A percentile compares a stretch with the other conserved stretches of the same genome.
phyloP scores from a whole-genome alignment of 2,797 vertebrate species.

The Bradypus variegatus region DNA sequence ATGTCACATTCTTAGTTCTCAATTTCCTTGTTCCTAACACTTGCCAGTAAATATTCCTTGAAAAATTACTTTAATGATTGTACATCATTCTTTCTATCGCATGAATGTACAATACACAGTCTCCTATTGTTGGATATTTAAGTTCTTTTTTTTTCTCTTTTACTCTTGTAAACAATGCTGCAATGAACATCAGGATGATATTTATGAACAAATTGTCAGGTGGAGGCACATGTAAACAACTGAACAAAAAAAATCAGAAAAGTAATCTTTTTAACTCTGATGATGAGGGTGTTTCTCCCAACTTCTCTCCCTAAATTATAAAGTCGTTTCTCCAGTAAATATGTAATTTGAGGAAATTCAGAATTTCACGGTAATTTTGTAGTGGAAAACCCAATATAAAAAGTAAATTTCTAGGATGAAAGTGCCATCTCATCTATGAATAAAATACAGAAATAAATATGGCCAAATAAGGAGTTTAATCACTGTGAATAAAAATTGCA shows the following conservation, averaged over 20 bases:
- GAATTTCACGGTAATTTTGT: not conserved
- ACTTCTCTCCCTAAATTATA: not conserved
- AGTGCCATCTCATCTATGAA: not conserved
- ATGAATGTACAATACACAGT: not conserved
- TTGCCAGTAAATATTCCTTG: not conserved
- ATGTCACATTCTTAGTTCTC: no score
- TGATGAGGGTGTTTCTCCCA: not conserved
- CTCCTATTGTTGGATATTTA: not conserved
- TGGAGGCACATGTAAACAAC: not conserved
- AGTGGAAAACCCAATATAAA: not conserved
- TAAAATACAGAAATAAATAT: not conserved
- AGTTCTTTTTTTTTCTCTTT: not conserved
- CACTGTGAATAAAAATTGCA: not conserved
- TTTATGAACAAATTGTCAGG: not conserved
- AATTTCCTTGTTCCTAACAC: no score
- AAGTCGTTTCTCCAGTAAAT: not conserved
- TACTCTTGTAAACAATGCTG: not conserved
- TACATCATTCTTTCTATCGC: not conserved
- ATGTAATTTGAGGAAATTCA: not conserved
- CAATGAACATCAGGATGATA: not conserved
- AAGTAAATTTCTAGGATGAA: not conserved
- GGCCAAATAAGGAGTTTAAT: not conserved
- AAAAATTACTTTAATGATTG: not conserved
- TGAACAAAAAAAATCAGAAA: not conserved
- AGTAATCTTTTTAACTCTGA: not conserved